These are phyloP conservation scores for Huso huso DNA, from an alignment of 2,797 vertebrate species.

Conservation along the genomic window DNA sequence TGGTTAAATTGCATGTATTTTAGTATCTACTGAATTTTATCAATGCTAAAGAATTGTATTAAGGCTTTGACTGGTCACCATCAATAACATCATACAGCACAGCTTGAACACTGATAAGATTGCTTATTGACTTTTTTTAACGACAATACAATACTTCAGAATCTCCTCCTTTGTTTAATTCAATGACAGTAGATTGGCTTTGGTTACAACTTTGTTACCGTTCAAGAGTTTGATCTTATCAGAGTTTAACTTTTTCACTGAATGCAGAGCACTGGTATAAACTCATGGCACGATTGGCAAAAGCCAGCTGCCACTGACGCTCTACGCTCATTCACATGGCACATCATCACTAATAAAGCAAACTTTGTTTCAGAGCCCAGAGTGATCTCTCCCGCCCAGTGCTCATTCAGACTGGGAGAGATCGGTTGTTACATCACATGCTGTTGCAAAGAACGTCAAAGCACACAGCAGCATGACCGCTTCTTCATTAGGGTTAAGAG, in stretches of 20 bases:
- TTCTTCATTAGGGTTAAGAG: conserved; percentile 40
- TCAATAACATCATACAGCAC: conserved; percentile 45
- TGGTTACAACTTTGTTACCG: conserved; percentile 20
- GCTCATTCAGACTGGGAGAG: conserved; percentile 3
- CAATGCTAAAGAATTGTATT: conserved; percentile 30
- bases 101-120: conserved; percentile 65
- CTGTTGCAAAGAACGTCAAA: conserved; percentile 37
- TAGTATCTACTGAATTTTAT: conserved; percentile 41
- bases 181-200: conserved; percentile 19
- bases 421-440: conserved; percentile 27
- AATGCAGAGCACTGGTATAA: conserved; percentile 10
- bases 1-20: conserved; percentile 44
- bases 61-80: conserved; percentile 44
- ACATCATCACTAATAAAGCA: conserved; percentile 34
- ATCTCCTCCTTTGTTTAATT: not conserved
- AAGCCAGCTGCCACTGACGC: conserved; percentile 23
- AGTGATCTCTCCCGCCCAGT: conserved; percentile 28
- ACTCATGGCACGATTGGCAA: conserved; percentile 13
- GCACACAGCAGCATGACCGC: conserved; percentile 35
- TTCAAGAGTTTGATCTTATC: conserved; percentile 60
- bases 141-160: too few relatives aligned
- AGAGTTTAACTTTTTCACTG: conserved; percentile 48
- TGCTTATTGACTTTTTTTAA: conserved; percentile 48
- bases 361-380: conserved; percentile 37
- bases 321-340: conserved; percentile 25